phyloP scores from a whole-genome alignment of 2,113 vertebrate species.

The Nicator chloris region DNA sequence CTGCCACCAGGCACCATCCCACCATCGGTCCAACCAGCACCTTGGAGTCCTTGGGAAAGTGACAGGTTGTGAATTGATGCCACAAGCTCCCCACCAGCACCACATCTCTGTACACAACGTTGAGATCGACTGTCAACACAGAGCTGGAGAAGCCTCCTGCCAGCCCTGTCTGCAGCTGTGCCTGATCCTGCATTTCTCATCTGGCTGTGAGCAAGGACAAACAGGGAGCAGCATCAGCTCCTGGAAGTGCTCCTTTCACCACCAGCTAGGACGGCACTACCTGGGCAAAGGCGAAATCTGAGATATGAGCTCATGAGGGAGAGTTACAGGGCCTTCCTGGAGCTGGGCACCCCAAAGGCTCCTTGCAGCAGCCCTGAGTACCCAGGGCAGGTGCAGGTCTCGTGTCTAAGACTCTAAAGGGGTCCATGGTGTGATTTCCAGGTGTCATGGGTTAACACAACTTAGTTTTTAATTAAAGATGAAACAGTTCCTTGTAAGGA shows the following conservation, averaged over 20 bases:
- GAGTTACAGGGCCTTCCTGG: background rate
- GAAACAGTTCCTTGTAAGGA: too few species aligned
- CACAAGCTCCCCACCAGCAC: background rate
- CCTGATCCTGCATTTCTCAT: background rate
- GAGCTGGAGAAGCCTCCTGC: background rate
- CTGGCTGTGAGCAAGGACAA: background rate
- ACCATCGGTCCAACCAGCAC: rapidly evolving
- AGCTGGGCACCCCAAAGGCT: background rate
- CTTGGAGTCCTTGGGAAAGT: background rate
- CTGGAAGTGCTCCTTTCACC: background rate
- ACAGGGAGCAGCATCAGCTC: background rate
- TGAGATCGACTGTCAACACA: rapidly evolving
- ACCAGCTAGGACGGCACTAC: background rate
- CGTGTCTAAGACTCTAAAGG: background rate
- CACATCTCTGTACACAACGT: background rate
- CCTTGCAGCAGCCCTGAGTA: background rate
- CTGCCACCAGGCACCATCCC: background rate
- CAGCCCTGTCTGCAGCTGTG: background rate
- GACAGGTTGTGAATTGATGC: background rate
- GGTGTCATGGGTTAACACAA: too few species aligned
- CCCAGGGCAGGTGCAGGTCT: background rate
- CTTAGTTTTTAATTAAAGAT: too few species aligned
- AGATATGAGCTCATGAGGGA: background rate
- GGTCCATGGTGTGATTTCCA: background rate
- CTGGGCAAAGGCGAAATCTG: rapidly evolving